Conservation (phyloP, 2,113 vertebrate genomes). For the Brienomyrus longianalis region DNA sequence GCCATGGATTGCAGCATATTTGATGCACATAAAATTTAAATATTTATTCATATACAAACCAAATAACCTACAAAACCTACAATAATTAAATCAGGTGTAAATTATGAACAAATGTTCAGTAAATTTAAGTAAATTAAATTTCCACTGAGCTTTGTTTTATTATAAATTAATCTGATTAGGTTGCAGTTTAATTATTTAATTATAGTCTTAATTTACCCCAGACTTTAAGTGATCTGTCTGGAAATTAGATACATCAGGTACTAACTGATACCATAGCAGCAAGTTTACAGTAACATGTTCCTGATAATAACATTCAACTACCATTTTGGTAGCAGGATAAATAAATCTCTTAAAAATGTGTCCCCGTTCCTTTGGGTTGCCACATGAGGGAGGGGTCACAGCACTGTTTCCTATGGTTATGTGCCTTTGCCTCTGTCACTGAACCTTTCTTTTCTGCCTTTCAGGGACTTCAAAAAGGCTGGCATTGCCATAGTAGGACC, state of each 20-base stretch:
- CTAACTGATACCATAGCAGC: not conserved
- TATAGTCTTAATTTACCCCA: not conserved
- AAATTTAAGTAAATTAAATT: slow-evolving; percentile 1
- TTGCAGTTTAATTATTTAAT: not conserved
- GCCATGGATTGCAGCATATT: not conserved
- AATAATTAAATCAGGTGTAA: slow-evolving; percentile 3
- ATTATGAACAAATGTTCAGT: not conserved
- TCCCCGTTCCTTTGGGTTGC: slow-evolving; percentile 6
- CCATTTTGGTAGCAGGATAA: not conserved
- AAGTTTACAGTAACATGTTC: not conserved
- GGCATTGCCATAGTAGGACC: slow-evolving; percentile 87
- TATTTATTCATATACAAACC: not conserved
- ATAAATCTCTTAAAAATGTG: not conserved
- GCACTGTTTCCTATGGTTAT: slow-evolving; percentile 38
- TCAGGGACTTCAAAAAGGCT: slow-evolving; percentile 88
- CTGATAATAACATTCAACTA: not conserved
- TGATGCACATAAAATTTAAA: not conserved
- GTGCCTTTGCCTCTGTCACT: slow-evolving; percentile 34
- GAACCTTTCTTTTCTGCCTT: slow-evolving; percentile 23
- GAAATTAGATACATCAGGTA: not conserved
- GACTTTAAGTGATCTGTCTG: not conserved
- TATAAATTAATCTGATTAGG: not conserved
- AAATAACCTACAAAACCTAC: not conserved
- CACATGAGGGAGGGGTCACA: slow-evolving; percentile 26
- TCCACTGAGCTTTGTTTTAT: not conserved